Base-by-base conservation (phyloP, 2,888 invertebrate species). In the Volucella inanis region DNA sequence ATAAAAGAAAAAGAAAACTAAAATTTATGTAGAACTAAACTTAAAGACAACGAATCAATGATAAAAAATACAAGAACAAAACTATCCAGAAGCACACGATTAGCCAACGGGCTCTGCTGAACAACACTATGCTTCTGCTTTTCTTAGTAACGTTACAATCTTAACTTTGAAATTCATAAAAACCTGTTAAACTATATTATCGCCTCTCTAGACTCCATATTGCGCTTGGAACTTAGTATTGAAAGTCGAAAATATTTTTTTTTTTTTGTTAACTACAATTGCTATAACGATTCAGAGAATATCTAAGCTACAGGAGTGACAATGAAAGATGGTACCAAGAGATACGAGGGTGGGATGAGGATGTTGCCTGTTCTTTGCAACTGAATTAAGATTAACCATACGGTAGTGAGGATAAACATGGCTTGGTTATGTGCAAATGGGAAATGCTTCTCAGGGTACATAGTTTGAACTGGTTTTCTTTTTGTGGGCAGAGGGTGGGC, bases 351-450 rank as follows among this genome's bases (percentile, higher is more conserved):
- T 74, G 55, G 75, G 75, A 75, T 57, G 47, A 12, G 47, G 31
- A 8, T 38, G 45, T 62, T 45, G 55, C 12, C 47, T 62, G 22
- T 11, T 38, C 47, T 55, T 49, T 39, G 14, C n/a, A 45, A 14
- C 22, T 38, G 31, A 15, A 47, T 64, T 47, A 43, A 22, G n/a
- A 59, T 59, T 15, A 43, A 18, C 12, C 45, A 45, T 11, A 62
- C 31, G 47, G n/a, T 10, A 39, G 8, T 9, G 47, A 15, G n/a
- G 31, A 12, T 11, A 18, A 14, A 43, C 10, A 10, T n/a, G 49
- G 61, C 12, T 14, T 22, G 31, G 38, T 54, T 61, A 68, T 71
- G 76, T 76, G 76, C 76, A 67, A 8, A 57, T 41, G 57, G 43
- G 14, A 55, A 41, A 57, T 75, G 50, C 57, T 49, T 65, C 49